Evolutionary conservation across 2,888 invertebrate species (phyloP).

Genomic region (Bugulina stolonifera): DNA sequence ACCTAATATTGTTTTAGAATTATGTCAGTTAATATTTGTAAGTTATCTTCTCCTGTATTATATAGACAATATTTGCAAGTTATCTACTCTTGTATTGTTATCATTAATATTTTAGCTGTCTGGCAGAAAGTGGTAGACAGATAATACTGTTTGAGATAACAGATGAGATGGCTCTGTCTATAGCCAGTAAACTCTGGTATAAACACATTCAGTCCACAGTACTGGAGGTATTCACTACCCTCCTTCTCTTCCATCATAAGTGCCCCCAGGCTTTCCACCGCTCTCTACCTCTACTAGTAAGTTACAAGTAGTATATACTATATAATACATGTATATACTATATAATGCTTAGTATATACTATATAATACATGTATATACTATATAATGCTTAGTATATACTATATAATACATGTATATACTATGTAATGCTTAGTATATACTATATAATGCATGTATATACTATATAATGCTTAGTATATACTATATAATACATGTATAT

Average conservation of each 20-base stretch:
- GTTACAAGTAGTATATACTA: not conserved
- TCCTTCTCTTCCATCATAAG: not conserved
- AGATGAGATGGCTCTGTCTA: not conserved
- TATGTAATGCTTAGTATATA: no score
- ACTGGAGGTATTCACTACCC: not conserved
- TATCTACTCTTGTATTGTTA: not conserved
- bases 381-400: no score
- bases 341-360: no score
- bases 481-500: no score
- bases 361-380: no score
- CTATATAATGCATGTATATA: no score
- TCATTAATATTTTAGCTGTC: not conserved
- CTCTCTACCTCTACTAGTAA: not conserved
- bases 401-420: no score
- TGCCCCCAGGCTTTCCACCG: slow-evolving; percentile 7
- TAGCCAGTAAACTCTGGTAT: not conserved
- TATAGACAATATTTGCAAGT: no score
- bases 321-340: no score
- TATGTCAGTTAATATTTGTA: no score
- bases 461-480: no score
- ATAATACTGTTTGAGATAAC: not conserved
- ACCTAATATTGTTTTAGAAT: no score
- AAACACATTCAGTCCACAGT: not conserved
- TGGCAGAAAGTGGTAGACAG: not conserved
- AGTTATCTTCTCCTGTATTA: not conserved